These are phyloP conservation scores for Hypsibius dujardini DNA, from an alignment of 1,140 invertebrate genomes.

Conservation along the genomic window DNA sequence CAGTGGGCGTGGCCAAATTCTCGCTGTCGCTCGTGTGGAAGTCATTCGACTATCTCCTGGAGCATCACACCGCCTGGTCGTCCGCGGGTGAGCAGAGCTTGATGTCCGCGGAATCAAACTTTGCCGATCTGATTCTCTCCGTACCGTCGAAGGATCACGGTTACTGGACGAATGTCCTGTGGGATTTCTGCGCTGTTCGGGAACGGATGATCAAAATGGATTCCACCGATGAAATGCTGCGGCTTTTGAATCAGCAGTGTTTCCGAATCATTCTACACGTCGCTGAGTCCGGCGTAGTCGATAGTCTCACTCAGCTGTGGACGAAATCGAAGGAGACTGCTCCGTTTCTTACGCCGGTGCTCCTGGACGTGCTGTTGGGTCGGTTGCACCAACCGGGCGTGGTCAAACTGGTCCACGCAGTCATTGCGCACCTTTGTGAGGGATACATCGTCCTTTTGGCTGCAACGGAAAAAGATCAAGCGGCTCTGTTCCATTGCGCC, in stretches of 20 bases:
- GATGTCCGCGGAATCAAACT: background rate
- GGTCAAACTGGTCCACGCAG: background rate
- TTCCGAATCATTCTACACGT: too few relatives aligned
- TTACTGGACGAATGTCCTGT: slow-evolving; percentile 7
- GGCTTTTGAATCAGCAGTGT: too few relatives aligned
- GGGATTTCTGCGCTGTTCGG: background rate
- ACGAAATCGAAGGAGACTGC: slow-evolving; percentile 1
- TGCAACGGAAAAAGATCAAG: too few relatives aligned
- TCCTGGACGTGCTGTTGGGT: background rate
- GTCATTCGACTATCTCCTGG: background rate
- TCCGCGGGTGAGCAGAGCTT: background rate
- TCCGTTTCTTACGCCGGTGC: background rate
- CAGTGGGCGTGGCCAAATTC: background rate
- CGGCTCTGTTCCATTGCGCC: too few relatives aligned
- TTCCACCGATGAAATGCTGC: background rate
- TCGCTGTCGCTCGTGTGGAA: slow-evolving; percentile 10
- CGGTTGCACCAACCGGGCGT: background rate
- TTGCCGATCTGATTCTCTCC: background rate
- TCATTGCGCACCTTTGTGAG: background rate
- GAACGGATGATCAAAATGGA: background rate
- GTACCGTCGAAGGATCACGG: background rate
- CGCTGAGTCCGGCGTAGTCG: background rate
- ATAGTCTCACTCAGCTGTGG: background rate
- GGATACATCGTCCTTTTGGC: too few relatives aligned
- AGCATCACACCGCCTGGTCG: background rate